Conservation (phyloP, 2,113 vertebrate species). For the Melozone crissalis region DNA sequence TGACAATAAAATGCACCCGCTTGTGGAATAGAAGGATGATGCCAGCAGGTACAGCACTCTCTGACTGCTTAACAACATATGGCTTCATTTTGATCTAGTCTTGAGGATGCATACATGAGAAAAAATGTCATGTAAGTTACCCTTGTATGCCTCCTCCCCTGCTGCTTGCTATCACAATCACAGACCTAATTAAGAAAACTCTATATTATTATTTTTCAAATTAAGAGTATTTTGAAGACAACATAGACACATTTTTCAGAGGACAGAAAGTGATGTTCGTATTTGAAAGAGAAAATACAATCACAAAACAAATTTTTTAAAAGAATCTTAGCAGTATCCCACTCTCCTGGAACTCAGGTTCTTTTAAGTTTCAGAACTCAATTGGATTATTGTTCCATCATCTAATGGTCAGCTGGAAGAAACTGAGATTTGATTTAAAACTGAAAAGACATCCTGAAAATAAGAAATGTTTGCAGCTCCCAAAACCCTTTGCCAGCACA, state of each 20-base stretch:
- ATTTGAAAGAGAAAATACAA: not conserved
- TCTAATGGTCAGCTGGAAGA: not conserved
- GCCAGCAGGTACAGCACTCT: not conserved
- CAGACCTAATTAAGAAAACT: not conserved
- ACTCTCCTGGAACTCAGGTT: not conserved
- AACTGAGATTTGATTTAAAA: not conserved
- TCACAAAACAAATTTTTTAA: not conserved
- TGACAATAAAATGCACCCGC: not conserved
- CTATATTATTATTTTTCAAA: not conserved
- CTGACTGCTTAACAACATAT: not conserved
- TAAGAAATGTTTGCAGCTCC: slow-evolving; percentile 1
- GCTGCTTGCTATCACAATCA: not conserved
- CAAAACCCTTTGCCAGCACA: slow-evolving; percentile 18
- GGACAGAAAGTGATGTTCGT: not conserved
- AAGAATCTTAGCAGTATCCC: not conserved
- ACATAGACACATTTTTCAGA: not conserved
- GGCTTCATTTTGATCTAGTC: not conserved
- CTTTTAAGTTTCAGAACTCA: not conserved
- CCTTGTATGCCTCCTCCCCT: not conserved
- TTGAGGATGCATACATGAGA: not conserved
- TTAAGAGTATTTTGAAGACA: not conserved
- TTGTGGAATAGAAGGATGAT: not conserved
- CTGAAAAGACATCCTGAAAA: not conserved
- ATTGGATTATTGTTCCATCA: not conserved
- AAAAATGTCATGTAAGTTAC: not conserved